A percentile compares a stretch with the other conserved stretches of the same genome.
Evolutionary conservation across 37 sponge, comb jelly and placozoan genomes (phyloP).

Genomic region (Halisarca cf. caerulea): DNA sequence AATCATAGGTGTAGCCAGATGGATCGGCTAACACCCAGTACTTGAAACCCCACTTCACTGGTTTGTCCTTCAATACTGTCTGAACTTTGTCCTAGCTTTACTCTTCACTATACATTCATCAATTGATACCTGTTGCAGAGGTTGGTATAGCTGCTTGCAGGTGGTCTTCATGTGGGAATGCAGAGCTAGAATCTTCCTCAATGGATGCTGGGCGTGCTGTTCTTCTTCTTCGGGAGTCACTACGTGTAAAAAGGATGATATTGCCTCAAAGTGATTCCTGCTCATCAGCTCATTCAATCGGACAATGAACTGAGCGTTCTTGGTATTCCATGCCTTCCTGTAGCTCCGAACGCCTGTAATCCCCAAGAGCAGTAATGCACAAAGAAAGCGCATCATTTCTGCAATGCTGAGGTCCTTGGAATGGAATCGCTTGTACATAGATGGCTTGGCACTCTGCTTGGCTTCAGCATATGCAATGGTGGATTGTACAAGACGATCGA

Average conservation of each 20-base stretch:
- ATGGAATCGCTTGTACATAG: too few species aligned
- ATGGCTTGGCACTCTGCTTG: too few species aligned
- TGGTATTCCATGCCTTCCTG: background rate
- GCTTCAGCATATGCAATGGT: too few species aligned
- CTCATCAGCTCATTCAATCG: background rate
- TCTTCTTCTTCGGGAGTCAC: constrained; percentile 23
- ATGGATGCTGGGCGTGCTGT: background rate
- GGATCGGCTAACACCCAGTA: background rate
- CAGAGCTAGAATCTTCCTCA: constrained; percentile 24
- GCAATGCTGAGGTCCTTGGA: background rate
- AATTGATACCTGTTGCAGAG: background rate
- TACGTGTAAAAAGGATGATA: constrained; percentile 12
- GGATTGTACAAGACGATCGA: too few species aligned
- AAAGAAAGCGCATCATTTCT: background rate
- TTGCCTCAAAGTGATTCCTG: background rate
- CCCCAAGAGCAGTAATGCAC: background rate
- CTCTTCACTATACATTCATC: constrained; percentile 44
- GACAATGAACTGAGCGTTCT: background rate
- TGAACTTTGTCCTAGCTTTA: constrained; percentile 14
- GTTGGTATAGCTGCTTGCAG: background rate
- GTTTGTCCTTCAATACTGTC: background rate
- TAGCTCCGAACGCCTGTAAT: background rate
- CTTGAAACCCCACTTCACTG: background rate
- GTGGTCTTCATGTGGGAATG: background rate
- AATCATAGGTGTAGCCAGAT: background rate